phyloP scores from a whole-genome alignment of 2,113 vertebrate species.

The Camelus bactrianus region DNA sequence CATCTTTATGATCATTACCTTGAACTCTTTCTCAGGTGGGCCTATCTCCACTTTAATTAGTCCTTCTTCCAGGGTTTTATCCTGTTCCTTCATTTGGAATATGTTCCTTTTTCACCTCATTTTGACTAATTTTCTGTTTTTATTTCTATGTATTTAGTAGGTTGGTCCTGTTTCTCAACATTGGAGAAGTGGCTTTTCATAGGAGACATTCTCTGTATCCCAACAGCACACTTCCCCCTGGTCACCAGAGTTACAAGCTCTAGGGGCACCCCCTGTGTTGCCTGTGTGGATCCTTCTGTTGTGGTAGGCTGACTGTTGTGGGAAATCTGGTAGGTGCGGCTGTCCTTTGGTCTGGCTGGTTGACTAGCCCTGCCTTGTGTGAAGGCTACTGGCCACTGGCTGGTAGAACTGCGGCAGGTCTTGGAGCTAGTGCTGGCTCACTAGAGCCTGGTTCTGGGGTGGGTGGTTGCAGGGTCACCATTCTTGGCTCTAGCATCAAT shows the following conservation, averaged over 20 bases:
- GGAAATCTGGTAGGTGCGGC: neutral
- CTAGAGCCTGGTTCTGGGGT: neutral
- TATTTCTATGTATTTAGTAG: too few relatives aligned
- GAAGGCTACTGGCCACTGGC: neutral
- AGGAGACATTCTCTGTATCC: neutral
- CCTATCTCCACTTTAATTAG: too few relatives aligned
- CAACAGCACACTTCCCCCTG: neutral
- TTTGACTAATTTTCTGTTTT: too few relatives aligned
- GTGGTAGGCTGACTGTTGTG: neutral
- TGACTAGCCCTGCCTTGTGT: fast-evolving
- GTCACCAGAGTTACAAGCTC: neutral
- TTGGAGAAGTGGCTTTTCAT: neutral
- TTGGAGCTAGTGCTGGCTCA: neutral
- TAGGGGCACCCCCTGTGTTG: neutral
- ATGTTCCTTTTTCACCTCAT: too few relatives aligned
- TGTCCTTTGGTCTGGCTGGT: neutral
- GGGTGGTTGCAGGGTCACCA: neutral
- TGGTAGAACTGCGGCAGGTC: neutral
- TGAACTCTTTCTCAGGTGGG: too few relatives aligned
- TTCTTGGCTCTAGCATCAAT: neutral
- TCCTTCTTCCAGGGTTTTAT: too few relatives aligned
- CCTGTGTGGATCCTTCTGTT: neutral
- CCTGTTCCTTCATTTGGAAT: too few relatives aligned
- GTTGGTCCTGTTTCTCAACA: too few relatives aligned
- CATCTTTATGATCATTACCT: too few relatives aligned